Base-by-base conservation (phyloP, 2,888 invertebrate genomes). In the Diachrysia chrysitis region DNA sequence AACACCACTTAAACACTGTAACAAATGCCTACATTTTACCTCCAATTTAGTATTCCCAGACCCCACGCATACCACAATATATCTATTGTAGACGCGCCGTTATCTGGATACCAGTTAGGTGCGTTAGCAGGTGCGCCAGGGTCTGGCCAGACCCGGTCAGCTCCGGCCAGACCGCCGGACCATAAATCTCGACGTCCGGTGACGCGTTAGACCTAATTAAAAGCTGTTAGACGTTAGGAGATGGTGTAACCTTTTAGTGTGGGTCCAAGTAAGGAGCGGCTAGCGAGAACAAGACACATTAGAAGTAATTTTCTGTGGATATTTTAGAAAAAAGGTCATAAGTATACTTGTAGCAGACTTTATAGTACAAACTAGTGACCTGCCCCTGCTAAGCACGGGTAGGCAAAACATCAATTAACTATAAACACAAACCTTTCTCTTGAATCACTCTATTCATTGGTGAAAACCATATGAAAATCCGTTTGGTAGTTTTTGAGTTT, bases 121-220 rank as follows among this genome's bases (percentile, higher is more conserved):
- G 66, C 55, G 35, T 37, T n/a, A 66, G 65, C 78, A 78, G 78
- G 78, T 78, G 79, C 67, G 77, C 63, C 63, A 32, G 66, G 37
- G 59, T 21, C 59, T 58, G 53, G 16, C 10, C 23, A 48, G 55
- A 62, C 58, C 66, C 46, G 48, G 57, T 57, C 60, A 56, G 69
- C 17, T 17, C 42, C 58, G 35, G 16, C 67, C 74, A 70, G 75
- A 66, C 71, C 55, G 66, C 57, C 66, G 64, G 64, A 54, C 83
- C 78, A 89, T 92, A 91, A 91, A 91, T 92, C 87, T 83, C 79
- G 79, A 70, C 65, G 74, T 73, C 73, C 78, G 56, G 78, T 83
- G 88, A 88, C 86, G 84, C 84, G 87, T 88, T 88, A 87, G 86
- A 90, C 88, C 91, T 90, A 91, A 92, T 92, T 92, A 91, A 83